Conservation (phyloP, 2,797 vertebrate genomes). For the Myotis findleyi region DNA sequence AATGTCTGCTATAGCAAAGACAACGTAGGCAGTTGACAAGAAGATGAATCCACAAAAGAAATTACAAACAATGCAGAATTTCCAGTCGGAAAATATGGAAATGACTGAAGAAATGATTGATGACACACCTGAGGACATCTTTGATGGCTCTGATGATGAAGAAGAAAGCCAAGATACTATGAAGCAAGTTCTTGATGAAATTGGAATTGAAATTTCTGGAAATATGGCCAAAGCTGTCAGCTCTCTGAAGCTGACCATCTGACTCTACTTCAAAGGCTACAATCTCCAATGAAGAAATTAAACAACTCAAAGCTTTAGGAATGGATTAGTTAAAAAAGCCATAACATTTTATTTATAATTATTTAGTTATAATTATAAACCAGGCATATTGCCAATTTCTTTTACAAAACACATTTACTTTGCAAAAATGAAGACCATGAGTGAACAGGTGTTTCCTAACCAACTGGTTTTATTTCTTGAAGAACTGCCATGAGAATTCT, state of each 20-base stretch:
- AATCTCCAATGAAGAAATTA: slow-evolving; percentile 97
- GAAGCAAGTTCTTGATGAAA: slow-evolving; percentile 98
- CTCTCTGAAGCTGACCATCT: slow-evolving; percentile 92
- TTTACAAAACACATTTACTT: slow-evolving; percentile 74
- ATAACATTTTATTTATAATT: slow-evolving; percentile 61
- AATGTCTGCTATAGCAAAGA: slow-evolving; percentile 97
- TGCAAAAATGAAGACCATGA: slow-evolving; percentile 64
- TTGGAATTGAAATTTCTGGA: slow-evolving; percentile 97
- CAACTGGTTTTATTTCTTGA: slow-evolving; percentile 19
- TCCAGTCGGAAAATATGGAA: slow-evolving; percentile 98
- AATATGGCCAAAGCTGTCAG: slow-evolving; percentile 98
- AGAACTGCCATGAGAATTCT: neutral
- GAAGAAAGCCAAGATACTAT: slow-evolving; percentile 98
- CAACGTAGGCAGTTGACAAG: slow-evolving; percentile 98
- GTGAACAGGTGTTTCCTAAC: slow-evolving; percentile 70
- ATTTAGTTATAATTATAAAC: slow-evolving; percentile 41
- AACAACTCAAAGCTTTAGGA: slow-evolving; percentile 96
- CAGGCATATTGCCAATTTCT: slow-evolving; percentile 68
- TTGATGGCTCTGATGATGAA: slow-evolving; percentile 96
- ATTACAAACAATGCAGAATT: slow-evolving; percentile 97
- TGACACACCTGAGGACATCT: slow-evolving; percentile 97
- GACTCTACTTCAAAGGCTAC: slow-evolving; percentile 91
- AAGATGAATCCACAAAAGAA: slow-evolving; percentile 99
- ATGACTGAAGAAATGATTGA: slow-evolving; percentile 99
- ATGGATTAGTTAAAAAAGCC: slow-evolving; percentile 91